phyloP scores from a whole-genome alignment of 2,888 invertebrate species.

The Chesias legatella region DNA sequence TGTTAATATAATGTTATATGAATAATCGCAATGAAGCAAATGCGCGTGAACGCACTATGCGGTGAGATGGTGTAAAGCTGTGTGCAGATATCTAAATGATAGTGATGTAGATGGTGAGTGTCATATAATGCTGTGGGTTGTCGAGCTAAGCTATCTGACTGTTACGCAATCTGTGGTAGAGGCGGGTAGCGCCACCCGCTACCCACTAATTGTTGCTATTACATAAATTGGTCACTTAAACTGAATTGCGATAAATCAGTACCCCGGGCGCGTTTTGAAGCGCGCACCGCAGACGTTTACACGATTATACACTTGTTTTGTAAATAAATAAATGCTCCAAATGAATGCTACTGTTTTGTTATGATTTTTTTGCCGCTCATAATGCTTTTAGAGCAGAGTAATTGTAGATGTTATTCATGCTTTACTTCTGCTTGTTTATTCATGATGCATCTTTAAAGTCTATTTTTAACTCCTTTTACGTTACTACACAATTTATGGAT shows the following conservation, averaged over 20 bases:
- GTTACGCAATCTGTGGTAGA: slow-evolving; percentile 22
- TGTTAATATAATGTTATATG: too few species aligned
- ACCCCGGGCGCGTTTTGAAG: slow-evolving; percentile 36
- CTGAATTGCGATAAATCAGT: slow-evolving; percentile 57
- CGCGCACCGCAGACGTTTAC: slow-evolving; percentile 38
- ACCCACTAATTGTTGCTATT: slow-evolving; percentile 57
- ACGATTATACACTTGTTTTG: slow-evolving; percentile 38
- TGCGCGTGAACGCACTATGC: slow-evolving; percentile 1
- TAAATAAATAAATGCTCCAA: slow-evolving; percentile 38
- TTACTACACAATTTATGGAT: too few species aligned
- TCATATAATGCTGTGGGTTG: slow-evolving; percentile 5
- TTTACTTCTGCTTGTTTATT: too few species aligned
- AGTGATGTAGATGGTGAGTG: slow-evolving; percentile 10
- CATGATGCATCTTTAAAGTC: too few species aligned
- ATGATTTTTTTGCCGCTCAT: too few species aligned
- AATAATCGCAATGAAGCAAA: slow-evolving; percentile 3
- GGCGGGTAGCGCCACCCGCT: slow-evolving; percentile 38
- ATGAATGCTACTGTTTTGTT: slow-evolving; percentile 11
- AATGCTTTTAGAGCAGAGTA: too few species aligned
- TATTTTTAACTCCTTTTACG: too few species aligned
- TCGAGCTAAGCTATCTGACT: not conserved
- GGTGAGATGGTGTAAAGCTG: slow-evolving; percentile 3
- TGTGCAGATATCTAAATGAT: slow-evolving; percentile 4
- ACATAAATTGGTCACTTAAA: slow-evolving; percentile 62
- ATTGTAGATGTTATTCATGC: too few species aligned